Conservation (phyloP, 2,113 vertebrate species). For the Oenanthe melanoleuca region DNA sequence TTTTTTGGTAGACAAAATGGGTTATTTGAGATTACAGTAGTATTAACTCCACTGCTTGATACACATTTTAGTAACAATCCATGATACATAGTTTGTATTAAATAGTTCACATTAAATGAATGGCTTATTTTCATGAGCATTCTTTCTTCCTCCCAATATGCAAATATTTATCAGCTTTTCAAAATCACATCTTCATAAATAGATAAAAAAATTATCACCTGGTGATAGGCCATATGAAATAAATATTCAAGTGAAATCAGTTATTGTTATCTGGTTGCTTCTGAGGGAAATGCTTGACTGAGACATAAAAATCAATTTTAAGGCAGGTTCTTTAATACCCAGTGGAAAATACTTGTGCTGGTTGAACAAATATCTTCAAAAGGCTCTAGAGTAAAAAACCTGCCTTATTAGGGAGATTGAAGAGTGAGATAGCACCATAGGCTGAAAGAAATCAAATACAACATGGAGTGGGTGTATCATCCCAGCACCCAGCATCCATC, state of each 20-base stretch:
- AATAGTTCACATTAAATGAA: background rate
- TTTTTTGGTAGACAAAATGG: too few relatives aligned
- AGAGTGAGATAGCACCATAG: background rate
- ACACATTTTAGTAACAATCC: background rate
- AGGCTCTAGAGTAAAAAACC: background rate
- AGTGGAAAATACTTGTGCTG: background rate
- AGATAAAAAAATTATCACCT: background rate
- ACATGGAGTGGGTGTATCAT: background rate
- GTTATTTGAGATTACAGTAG: background rate
- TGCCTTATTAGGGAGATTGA: background rate
- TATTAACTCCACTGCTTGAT: background rate
- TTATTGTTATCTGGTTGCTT: background rate
- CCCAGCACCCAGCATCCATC: background rate
- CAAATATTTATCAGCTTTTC: background rate
- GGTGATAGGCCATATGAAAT: background rate
- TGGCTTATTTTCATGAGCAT: background rate
- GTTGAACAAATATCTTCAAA: background rate
- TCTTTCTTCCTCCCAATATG: background rate
- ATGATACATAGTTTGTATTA: background rate
- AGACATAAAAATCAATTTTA: background rate
- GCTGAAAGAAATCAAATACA: background rate
- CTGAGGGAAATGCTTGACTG: background rate
- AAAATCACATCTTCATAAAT: background rate
- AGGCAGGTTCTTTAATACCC: background rate
- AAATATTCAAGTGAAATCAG: background rate